phyloP scores from a whole-genome alignment of 1,140 invertebrate genomes.

The Nasonia vitripennis region DNA sequence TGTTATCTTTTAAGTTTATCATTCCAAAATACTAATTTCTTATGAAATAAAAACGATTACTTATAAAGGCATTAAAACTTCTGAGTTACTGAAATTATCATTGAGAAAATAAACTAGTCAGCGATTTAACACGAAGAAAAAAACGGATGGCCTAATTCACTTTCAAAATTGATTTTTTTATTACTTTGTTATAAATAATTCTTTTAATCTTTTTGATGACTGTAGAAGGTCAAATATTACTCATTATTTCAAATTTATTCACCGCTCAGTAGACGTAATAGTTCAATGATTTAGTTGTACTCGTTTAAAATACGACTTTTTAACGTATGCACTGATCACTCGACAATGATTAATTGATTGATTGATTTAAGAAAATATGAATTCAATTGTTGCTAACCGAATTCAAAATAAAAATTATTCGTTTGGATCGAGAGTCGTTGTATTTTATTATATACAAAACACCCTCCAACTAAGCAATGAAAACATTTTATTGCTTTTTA shows the following conservation, averaged over 20 bases:
- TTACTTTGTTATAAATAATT: neutral
- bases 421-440: constrained; percentile 16
- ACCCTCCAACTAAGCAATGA: neutral
- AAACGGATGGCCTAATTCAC: neutral
- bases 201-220: neutral
- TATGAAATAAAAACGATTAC: neutral
- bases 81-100: neutral
- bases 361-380: constrained; percentile 17
- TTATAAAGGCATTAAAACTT: neutral
- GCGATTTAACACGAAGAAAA: neutral
- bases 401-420: constrained; percentile 33
- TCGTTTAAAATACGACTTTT: neutral
- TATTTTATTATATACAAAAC: neutral
- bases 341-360: neutral
- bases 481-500: constrained; percentile 14
- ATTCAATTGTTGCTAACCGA: constrained; percentile 9
- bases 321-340: neutral
- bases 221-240: too few relatives aligned
- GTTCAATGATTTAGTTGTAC: neutral
- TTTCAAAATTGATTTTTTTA: neutral
- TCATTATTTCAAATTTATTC: neutral
- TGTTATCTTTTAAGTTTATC: neutral
- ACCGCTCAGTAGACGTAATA: neutral
- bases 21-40: neutral
- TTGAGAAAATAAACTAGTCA: constrained; percentile 34